Conservation (phyloP, 2,113 vertebrate species). For the Lophius piscatorius region DNA sequence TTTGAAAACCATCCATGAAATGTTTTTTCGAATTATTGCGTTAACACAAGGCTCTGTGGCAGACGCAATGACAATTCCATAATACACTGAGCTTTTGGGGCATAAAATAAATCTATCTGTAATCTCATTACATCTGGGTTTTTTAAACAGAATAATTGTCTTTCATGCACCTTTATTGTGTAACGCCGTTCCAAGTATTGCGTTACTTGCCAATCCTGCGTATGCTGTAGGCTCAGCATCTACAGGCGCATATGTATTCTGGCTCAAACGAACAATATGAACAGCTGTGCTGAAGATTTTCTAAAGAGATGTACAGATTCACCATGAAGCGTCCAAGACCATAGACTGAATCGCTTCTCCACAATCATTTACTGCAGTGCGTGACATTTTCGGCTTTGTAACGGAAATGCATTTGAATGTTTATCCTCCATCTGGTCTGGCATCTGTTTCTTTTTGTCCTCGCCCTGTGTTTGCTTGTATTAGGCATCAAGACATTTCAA, state of each 20-base stretch:
- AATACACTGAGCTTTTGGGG: no score
- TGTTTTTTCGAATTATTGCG: no score
- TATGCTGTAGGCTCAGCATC: no score
- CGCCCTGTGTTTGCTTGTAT: constrained; percentile 40
- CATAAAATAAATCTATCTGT: no score
- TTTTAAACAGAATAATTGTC: no score
- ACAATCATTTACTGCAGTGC: constrained; percentile 56
- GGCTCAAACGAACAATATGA: not conserved
- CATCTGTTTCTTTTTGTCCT: constrained; percentile 76
- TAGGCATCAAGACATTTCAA: constrained; percentile 49
- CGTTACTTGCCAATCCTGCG: no score
- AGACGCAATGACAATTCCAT: no score
- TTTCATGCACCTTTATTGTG: no score
- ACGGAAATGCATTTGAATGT: constrained; percentile 62
- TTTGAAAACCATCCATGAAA: no score
- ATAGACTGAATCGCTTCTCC: constrained; percentile 28
- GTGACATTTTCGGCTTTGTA: constrained; percentile 67
- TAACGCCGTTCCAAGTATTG: no score
- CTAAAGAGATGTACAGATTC: constrained; percentile 25
- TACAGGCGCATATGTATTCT: not conserved
- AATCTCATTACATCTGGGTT: no score
- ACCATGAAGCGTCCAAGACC: constrained; percentile 32
- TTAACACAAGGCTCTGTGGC: no score
- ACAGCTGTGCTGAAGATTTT: constrained; percentile 12
- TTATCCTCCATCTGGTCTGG: constrained; percentile 76